Evolutionary conservation across 35 echinoderm and acorn worm species (phyloP).

Genomic region (Eucidaris tribuloides): DNA sequence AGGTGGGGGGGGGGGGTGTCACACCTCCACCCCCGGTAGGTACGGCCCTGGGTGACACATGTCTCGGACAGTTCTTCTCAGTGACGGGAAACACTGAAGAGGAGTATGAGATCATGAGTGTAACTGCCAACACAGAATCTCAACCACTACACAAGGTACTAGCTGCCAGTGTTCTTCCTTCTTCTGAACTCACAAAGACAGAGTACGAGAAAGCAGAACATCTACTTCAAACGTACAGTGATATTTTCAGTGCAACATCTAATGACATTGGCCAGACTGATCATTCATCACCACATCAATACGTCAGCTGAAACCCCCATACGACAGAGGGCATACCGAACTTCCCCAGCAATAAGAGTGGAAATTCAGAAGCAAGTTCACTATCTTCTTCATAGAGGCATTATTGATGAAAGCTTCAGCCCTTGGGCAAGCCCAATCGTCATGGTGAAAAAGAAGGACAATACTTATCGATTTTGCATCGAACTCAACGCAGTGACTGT

Average conservation of each 20-base stretch:
- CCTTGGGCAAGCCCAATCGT: constrained; percentile 36
- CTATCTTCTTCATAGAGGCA: constrained; percentile 18
- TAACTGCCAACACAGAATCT: no score
- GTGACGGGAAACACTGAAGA: no score
- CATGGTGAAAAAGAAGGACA: constrained; percentile 51
- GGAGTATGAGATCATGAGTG: no score
- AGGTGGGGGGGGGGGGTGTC: no score
- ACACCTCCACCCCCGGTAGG: no score
- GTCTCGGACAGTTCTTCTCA: no score
- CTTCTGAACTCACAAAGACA: background rate
- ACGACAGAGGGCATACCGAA: constrained; percentile 25
- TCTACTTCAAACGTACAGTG: background rate
- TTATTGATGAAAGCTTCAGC: constrained; percentile 43
- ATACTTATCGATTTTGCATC: constrained; percentile 19
- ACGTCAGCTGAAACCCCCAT: background rate
- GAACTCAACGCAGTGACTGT: constrained; percentile 29
- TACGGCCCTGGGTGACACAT: no score
- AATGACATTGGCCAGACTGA: constrained; percentile 4
- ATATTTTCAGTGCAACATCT: background rate
- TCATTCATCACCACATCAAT: background rate
- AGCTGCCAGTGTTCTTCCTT: background rate
- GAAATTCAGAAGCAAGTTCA: constrained; percentile 26
- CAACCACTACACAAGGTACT: no score
- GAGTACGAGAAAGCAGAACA: constrained; percentile 13
- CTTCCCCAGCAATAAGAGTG: constrained; percentile 30